Evolutionary conservation across 2,797 vertebrate species (phyloP).

Genomic region (Cottoperca gobio): DNA sequence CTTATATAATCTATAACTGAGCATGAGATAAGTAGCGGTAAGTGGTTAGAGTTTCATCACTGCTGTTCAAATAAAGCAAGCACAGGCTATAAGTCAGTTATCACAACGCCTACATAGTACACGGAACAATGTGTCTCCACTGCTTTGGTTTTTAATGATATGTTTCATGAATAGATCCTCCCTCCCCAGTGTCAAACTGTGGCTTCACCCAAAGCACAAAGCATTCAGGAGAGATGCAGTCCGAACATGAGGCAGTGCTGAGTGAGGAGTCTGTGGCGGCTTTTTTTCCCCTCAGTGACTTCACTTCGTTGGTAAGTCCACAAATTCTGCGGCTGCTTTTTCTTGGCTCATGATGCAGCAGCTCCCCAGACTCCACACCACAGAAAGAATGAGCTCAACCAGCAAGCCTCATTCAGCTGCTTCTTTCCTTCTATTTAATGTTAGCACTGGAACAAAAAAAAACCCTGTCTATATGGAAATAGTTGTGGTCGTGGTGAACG

Average conservation of each 20-base stretch:
- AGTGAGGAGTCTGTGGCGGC: conserved; percentile 40
- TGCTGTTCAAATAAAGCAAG: conserved; percentile 31
- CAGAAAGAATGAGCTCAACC: conserved; percentile 75
- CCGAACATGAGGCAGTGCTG: conserved; percentile 40
- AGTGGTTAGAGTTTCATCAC: conserved; percentile 41
- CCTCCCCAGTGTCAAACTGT: conserved; percentile 30
- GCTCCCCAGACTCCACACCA: conserved; percentile 62
- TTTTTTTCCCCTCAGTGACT: conserved; percentile 54
- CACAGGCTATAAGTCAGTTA: conserved; percentile 22
- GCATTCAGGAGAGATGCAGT: conserved; percentile 14
- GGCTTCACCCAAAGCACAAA: conserved; percentile 31
- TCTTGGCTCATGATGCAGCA: conserved; percentile 64
- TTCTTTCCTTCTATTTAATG: conserved; percentile 46
- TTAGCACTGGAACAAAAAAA: conserved; percentile 39
- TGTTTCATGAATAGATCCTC: conserved; percentile 44
- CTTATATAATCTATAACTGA: conserved; percentile 42
- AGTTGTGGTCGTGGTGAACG: conserved; percentile 26
- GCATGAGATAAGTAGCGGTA: neutral
- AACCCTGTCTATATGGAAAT: conserved; percentile 45
- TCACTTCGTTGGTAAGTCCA: conserved; percentile 66
- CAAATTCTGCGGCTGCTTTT: conserved; percentile 74
- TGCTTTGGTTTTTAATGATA: conserved; percentile 35
- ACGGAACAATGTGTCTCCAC: conserved; percentile 19
- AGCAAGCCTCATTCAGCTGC: conserved; percentile 37
- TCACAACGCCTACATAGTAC: neutral